Evolutionary conservation across 2,113 vertebrate species (phyloP).

Genomic region (Glaucidium brasilianum): DNA sequence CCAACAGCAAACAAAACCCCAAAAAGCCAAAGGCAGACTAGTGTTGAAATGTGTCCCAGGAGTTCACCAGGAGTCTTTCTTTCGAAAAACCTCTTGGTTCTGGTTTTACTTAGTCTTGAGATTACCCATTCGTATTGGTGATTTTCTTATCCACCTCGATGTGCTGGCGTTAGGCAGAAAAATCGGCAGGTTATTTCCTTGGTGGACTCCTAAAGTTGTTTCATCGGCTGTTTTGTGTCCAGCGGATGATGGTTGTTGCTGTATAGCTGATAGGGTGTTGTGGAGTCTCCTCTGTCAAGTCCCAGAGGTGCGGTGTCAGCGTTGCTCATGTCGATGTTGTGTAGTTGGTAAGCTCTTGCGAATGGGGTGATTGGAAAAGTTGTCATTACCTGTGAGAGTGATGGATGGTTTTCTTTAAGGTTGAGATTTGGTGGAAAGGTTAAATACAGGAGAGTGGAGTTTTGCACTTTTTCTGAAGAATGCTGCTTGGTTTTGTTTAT

Average conservation of each 20-base stretch:
- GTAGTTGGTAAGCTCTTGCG: accelerated
- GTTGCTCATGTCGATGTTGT: accelerated
- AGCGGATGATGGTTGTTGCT: not conserved
- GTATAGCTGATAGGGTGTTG: not conserved
- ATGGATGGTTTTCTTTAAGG: not conserved
- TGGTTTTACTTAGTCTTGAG: not conserved
- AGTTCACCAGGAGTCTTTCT: not conserved
- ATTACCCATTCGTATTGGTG: not conserved
- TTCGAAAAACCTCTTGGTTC: not conserved
- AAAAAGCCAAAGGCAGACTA: too few relatives aligned
- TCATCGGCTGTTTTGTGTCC: too few relatives aligned
- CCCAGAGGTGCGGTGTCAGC: not conserved
- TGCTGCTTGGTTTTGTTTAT: not conserved
- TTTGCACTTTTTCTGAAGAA: not conserved
- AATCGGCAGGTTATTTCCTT: not conserved
- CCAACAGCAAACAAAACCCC: not conserved
- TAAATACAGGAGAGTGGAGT: not conserved
- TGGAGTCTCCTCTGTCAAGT: not conserved
- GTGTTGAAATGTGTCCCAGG: not conserved
- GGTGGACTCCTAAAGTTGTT: not conserved
- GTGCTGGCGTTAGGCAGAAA: not conserved
- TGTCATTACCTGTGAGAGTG: not conserved
- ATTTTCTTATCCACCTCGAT: not conserved
- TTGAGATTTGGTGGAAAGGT: not conserved
- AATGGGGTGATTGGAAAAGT: not conserved